Conservation (phyloP, 2,113 vertebrate species). For the Anthoscopus minutus region DNA sequence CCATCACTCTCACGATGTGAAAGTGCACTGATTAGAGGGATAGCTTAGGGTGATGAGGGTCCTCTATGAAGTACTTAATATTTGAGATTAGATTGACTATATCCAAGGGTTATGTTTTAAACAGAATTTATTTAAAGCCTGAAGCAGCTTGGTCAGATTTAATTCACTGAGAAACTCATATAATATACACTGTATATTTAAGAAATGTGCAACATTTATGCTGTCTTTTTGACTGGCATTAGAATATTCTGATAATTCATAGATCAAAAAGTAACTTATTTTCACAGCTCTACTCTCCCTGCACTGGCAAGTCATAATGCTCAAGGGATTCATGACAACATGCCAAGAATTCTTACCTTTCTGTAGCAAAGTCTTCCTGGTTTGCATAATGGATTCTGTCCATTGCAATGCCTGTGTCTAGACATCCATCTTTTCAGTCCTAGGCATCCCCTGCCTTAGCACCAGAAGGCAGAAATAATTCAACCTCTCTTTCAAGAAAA, state of each 20-base stretch:
- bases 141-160: background rate
- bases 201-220: conserved; percentile 2
- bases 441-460: background rate
- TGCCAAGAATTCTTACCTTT: background rate
- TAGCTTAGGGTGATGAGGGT: background rate
- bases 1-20: background rate
- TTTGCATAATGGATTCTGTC: background rate
- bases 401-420: background rate
- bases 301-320: background rate
- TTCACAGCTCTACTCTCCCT: background rate
- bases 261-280: background rate
- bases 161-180: background rate
- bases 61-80: background rate
- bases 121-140: conserved; percentile 1
- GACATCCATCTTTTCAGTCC: background rate
- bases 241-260: background rate
- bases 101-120: background rate
- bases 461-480: background rate
- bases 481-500: background rate
- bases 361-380: background rate
- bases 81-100: background rate
- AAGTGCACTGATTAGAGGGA: background rate
- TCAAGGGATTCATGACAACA: background rate
- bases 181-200: background rate
- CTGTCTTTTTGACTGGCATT: background rate